Evolutionary conservation across 2,113 vertebrate species (phyloP).

Genomic region (Piliocolobus tephrosceles): DNA sequence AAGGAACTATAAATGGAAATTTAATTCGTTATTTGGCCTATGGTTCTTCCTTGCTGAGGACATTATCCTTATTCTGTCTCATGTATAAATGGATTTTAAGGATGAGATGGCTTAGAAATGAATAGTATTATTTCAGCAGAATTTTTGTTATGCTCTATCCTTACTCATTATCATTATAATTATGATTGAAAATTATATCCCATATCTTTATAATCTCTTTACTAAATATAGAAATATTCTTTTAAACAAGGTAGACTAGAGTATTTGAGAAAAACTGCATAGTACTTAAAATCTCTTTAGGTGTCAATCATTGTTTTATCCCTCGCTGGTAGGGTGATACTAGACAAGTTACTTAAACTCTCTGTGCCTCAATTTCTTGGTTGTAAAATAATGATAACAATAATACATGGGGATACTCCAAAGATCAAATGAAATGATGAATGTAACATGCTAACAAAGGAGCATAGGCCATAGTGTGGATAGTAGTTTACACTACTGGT

Average conservation of each 20-base stretch:
- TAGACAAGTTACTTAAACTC: conserved; percentile 22
- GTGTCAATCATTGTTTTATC: not conserved
- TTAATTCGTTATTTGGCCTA: conserved; percentile 48
- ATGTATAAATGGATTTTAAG: conserved; percentile 44
- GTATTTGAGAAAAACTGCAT: not conserved
- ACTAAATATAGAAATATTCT: conserved; percentile 37
- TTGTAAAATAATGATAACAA: not conserved
- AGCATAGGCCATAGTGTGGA: not conserved
- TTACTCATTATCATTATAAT: conserved; percentile 48
- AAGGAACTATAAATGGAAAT: conserved; percentile 50
- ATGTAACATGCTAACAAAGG: not conserved
- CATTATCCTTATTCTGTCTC: conserved; percentile 47
- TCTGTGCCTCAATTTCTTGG: conserved; percentile 11
- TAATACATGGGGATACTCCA: not conserved
- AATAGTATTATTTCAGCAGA: conserved; percentile 27
- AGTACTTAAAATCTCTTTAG: not conserved
- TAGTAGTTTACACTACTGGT: not conserved
- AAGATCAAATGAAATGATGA: conserved; percentile 6
- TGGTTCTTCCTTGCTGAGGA: conserved; percentile 36
- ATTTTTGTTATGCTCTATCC: conserved; percentile 47
- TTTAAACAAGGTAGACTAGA: not conserved
- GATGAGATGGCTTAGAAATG: conserved; percentile 46
- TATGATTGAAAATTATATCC: not conserved
- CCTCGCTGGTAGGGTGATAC: not conserved
- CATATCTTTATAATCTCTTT: conserved; percentile 13